Percentiles rank a stretch among this genome's conserved stretches.
Conservation (phyloP, 1,140 invertebrate species). For the Drosophila burlai region DNA sequence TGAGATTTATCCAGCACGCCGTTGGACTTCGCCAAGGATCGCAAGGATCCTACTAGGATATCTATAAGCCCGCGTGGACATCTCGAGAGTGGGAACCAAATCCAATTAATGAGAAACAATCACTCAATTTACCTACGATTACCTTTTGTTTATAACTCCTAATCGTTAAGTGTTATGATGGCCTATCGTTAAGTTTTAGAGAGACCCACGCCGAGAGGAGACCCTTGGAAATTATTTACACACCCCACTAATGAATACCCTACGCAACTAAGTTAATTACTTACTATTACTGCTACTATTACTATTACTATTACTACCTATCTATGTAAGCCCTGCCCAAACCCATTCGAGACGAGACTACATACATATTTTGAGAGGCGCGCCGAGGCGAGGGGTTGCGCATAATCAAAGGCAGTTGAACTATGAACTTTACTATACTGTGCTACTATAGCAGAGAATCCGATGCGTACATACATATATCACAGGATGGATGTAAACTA, state of each 20-base stretch:
- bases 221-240: conserved; percentile 74
- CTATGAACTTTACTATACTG: conserved; percentile 63
- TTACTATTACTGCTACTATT: conserved; percentile 22
- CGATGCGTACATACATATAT: conserved; percentile 56
- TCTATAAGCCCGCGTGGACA: conserved; percentile 3
- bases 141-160: conserved; percentile 52
- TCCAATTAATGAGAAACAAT: conserved; percentile 79
- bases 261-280: conserved; percentile 72
- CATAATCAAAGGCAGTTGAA: conserved; percentile 59
- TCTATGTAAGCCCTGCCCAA: conserved; percentile 59
- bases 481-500: conserved; percentile 56
- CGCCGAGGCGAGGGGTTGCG: conserved; percentile 20
- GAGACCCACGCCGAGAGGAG: conserved; percentile 32
- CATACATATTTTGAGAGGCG: conserved; percentile 8
- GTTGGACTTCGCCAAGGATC: conserved; percentile 38
- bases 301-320: conserved; percentile 28
- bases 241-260: conserved; percentile 62
- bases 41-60: conserved; percentile 23
- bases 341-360: conserved; percentile 29
- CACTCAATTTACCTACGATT: conserved; percentile 78
- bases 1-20: conserved; percentile 79
- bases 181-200: conserved; percentile 74
- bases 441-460: conserved; percentile 51
- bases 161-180: conserved; percentile 72
- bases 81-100: conserved; percentile 54